Evolutionary conservation across 2,797 vertebrate species (phyloP).

Genomic region (Phalanger gymnotis): DNA sequence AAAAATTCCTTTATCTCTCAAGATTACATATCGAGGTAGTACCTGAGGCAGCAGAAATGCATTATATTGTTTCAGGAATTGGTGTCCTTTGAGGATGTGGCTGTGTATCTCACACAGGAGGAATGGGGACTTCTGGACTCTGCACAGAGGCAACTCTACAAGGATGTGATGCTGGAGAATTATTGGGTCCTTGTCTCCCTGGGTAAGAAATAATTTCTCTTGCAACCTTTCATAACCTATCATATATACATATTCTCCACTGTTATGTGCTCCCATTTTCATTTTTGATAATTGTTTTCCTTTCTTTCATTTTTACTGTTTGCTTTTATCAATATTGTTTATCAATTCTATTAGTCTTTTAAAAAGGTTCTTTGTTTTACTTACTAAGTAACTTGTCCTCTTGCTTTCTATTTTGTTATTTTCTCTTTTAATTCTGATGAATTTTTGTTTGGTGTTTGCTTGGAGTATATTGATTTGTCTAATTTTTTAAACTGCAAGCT

Average conservation of each 20-base stretch:
- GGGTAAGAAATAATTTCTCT: constrained; percentile 25
- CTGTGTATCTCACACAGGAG: constrained; percentile 5
- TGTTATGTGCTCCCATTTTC: neutral
- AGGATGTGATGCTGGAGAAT: constrained; percentile 45
- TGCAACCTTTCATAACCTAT: neutral
- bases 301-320: neutral
- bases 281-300: neutral
- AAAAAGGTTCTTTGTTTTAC: neutral
- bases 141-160: constrained; percentile 44
- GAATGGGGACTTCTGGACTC: constrained; percentile 37
- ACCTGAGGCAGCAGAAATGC: neutral
- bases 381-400: neutral
- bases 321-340: neutral
- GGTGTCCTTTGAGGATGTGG: constrained; percentile 46
- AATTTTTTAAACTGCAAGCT: neutral
- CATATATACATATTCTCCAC: neutral
- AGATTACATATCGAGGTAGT: neutral
- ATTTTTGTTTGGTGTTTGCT: neutral
- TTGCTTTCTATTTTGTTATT: neutral
- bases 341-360: neutral
- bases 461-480: neutral
- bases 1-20: neutral
- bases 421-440: neutral
- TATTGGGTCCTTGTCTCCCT: constrained; percentile 34
- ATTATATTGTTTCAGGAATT: constrained; percentile 27